Evolutionary conservation across 2,113 vertebrate species (phyloP), one percentile per base, ranked within the genome.

Genomic region (Channa argus): DNA sequence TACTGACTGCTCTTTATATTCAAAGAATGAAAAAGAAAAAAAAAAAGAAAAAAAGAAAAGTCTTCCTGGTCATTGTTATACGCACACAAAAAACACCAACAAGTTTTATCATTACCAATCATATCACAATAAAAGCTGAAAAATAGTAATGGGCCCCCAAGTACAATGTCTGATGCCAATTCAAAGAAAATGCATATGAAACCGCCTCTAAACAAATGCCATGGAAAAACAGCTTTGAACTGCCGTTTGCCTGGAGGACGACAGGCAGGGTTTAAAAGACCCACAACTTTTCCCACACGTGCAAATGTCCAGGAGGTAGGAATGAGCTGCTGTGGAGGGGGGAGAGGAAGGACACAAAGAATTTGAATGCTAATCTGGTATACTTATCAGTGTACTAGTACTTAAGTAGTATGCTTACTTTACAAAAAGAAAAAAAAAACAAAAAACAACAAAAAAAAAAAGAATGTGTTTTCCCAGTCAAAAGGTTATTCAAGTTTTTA

Each of bases 261-360:
- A 79, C 82, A 84, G 63, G 77, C 49, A 80, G 83, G 76, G 67
- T 85, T 87, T 83, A 68, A 87, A 77, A 39, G 76, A 73, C 79
- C 74, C 51, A 63, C 54, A 36, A 66, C 80, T 89, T 89, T 91
- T 89, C 89, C 93, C 88, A 93, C 90, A 92, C 61, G 92, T 92
- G 90, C 88, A 94, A 95, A 95, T 93, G 79, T 90, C 79, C 84
- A 83, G 68, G 81, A 85, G 87, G 66, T 77, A 81, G 84, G 82
- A 82, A 67, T 76, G 89, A 78, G 76, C 71, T 67, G 74, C 44
- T 73, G 70, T 82, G 75, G 65, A n/a, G 70, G 56, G 24, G 67
- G 75, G 6, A 63, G 14, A 44, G 43, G 45, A 63, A 54, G 63
- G 74, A 74, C 69, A 71, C 58, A 63, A 71, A 7, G 65, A 44